Percentiles rank a stretch among this genome's conserved stretches.
Conservation (phyloP, 2,888 invertebrate genomes). For the Epirrita christyi region DNA sequence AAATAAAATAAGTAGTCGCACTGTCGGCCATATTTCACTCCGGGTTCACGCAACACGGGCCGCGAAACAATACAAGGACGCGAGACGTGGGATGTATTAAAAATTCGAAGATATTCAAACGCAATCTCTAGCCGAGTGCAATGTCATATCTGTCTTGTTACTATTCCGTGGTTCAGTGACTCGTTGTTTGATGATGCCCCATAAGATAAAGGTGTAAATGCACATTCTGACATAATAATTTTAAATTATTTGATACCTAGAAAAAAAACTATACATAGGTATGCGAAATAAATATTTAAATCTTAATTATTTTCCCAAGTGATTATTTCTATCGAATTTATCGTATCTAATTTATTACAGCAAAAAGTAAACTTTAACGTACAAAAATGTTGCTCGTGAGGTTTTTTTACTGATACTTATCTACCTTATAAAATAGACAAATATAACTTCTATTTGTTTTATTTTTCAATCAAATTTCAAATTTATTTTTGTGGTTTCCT, state of each 20-base stretch:
- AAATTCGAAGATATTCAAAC: conserved; percentile 28
- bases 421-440: too few species aligned
- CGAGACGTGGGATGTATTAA: conserved; percentile 60
- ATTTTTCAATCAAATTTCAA: too few species aligned
- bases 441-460: too few species aligned
- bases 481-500: too few species aligned
- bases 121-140: conserved; percentile 1
- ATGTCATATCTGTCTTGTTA: conserved; percentile 23
- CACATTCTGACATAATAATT: conserved; percentile 13
- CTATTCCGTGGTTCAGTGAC: conserved; percentile 24
- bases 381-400: too few species aligned
- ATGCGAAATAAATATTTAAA: not conserved
- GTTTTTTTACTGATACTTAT: too few species aligned
- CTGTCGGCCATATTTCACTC: conserved; percentile 80
- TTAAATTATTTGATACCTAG: not conserved
- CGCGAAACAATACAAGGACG: conserved; percentile 83
- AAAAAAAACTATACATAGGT: not conserved
- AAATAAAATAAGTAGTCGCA: conserved; percentile 80
- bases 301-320: not conserved
- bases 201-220: conserved; percentile 34
- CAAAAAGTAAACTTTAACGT: too few species aligned
- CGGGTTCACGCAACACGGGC: conserved; percentile 79
- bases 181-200: conserved; percentile 28
- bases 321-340: too few species aligned
- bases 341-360: too few species aligned